Evolutionary conservation across 2,113 vertebrate species (phyloP).

Genomic region (Casuarius casuarius): DNA sequence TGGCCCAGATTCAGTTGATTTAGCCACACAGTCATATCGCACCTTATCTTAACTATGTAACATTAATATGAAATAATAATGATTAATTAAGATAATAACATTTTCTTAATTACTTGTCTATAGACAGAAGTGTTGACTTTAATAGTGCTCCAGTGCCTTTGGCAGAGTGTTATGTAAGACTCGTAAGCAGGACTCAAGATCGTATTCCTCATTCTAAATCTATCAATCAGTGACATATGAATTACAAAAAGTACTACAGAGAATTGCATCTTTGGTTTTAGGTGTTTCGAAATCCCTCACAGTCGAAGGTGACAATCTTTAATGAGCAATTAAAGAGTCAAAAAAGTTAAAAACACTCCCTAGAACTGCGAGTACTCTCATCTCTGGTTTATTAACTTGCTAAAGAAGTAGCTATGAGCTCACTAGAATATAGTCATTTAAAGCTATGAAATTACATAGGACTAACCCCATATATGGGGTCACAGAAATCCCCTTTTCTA

Average conservation of each 20-base stretch:
- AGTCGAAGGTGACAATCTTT: not conserved
- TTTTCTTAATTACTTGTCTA: not conserved
- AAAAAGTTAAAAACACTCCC: not conserved
- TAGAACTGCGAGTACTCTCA: not conserved
- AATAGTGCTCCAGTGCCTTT: not conserved
- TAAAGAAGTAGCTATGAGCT: not conserved
- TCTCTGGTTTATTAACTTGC: not conserved
- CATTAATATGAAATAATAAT: not conserved
- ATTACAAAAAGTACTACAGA: not conserved
- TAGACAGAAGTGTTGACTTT: not conserved
- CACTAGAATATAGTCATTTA: not conserved
- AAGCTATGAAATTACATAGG: not conserved
- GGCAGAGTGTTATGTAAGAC: not conserved
- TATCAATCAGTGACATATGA: not conserved
- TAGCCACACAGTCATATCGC: not conserved
- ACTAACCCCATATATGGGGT: not conserved
- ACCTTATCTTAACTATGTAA: not conserved
- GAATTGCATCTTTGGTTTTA: not conserved
- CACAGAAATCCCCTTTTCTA: not conserved
- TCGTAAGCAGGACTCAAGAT: not conserved
- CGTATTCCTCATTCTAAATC: not conserved
- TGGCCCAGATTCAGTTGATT: not conserved
- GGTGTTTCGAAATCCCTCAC: not conserved
- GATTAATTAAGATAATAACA: not conserved
- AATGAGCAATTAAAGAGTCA: not conserved